A percentile compares a stretch with the other conserved stretches of the same genome.
Conservation (phyloP, 2,113 vertebrate species). For the Chaetura pelagica region DNA sequence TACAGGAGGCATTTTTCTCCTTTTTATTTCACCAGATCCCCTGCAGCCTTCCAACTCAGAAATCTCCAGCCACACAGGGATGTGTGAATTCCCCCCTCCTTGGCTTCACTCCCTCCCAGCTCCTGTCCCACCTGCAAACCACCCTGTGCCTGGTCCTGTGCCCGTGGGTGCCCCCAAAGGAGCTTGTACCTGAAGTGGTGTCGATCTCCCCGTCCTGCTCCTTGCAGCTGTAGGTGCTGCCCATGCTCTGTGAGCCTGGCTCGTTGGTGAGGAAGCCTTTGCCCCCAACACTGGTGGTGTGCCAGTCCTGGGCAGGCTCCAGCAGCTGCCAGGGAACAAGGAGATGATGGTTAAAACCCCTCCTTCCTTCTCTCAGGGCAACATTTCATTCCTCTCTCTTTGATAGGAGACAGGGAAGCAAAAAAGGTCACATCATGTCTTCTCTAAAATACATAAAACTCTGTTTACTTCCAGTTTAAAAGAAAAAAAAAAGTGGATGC, state of each 20-base stretch:
- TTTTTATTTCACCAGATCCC: neutral
- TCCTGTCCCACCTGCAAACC: neutral
- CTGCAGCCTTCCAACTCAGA: neutral
- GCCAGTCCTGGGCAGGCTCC: slow-evolving; percentile 69
- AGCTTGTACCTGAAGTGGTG: slow-evolving; percentile 60
- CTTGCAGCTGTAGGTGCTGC: slow-evolving; percentile 62
- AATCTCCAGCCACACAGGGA: neutral
- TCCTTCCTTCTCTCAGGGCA: neutral
- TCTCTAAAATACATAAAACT: neutral
- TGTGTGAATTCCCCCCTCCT: neutral
- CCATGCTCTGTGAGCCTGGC: slow-evolving; percentile 45
- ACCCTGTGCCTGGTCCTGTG: fast-evolving
- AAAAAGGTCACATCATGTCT: neutral
- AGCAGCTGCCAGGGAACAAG: slow-evolving; percentile 55
- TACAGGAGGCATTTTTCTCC: neutral
- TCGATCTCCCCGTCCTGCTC: slow-evolving; percentile 72
- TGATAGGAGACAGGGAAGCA: neutral
- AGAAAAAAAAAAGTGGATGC: neutral
- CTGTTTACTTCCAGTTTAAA: neutral
- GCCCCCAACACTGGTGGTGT: slow-evolving; percentile 68
- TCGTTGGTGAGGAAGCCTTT: slow-evolving; percentile 81
- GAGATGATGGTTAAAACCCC: neutral
- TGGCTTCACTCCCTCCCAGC: neutral
- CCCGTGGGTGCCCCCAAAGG: fast-evolving
- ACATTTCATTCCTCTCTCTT: neutral